phyloP scores from a whole-genome alignment of 1,140 invertebrate species.

The Lordiphosa clarofinis region DNA sequence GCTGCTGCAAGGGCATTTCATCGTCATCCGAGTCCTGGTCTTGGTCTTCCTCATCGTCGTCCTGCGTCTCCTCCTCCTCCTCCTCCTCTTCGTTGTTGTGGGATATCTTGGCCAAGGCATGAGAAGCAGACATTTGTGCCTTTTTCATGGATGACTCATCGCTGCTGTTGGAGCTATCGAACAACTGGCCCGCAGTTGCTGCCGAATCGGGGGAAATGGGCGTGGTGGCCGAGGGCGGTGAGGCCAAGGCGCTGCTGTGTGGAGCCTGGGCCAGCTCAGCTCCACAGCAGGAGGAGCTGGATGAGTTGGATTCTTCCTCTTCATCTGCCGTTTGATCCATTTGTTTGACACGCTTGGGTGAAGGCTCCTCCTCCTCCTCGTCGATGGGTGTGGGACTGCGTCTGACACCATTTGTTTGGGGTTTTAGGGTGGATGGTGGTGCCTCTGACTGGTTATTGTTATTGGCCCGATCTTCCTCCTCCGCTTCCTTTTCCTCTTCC shows the following conservation, averaged over 20 bases:
- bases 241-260: slow-evolving; percentile 57
- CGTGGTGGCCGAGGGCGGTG: slow-evolving; percentile 67
- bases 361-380: slow-evolving; percentile 14
- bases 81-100: slow-evolving; percentile 36
- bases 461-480: slow-evolving; percentile 55
- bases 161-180: slow-evolving; percentile 77
- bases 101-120: slow-evolving; percentile 68
- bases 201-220: slow-evolving; percentile 70
- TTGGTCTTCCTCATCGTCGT: slow-evolving; percentile 6
- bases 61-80: slow-evolving; percentile 27
- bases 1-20: slow-evolving; percentile 55
- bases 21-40: slow-evolving; percentile 40
- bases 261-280: slow-evolving; percentile 43
- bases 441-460: slow-evolving; percentile 52
- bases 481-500: slow-evolving; percentile 31
- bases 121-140: slow-evolving; percentile 66
- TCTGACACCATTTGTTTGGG: slow-evolving; percentile 42
- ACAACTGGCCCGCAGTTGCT: slow-evolving; percentile 70
- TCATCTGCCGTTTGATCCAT: too few species aligned
- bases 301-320: slow-evolving; percentile 12
- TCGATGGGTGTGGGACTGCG: slow-evolving; percentile 50
- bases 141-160: slow-evolving; percentile 71
- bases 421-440: slow-evolving; percentile 19
- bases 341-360: too few species aligned
- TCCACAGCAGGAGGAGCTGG: slow-evolving; percentile 7